phyloP scores from a whole-genome alignment of 2,113 vertebrate genomes.

The Lates calcarifer region DNA sequence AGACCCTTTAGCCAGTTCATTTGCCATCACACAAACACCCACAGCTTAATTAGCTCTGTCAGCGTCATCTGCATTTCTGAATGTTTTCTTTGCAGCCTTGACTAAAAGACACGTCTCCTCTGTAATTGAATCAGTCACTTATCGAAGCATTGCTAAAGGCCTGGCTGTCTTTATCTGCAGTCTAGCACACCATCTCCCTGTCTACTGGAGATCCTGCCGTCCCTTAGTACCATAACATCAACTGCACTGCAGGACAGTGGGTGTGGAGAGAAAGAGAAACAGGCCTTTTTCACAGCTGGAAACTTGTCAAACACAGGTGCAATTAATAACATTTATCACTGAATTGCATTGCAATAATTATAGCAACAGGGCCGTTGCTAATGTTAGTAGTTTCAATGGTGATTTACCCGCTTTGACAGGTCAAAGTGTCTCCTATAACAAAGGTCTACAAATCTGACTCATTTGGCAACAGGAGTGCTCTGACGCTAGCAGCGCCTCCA shows the following conservation, averaged over 20 bases:
- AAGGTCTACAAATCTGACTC: no score
- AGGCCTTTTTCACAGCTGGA: neutral
- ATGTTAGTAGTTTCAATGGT: neutral
- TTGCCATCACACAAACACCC: conserved; percentile 51
- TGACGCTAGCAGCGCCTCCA: no score
- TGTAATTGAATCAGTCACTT: conserved; percentile 39
- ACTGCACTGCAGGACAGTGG: neutral
- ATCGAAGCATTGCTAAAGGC: conserved; percentile 36
- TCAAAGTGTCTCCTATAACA: neutral
- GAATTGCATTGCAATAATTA: neutral
- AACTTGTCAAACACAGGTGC: neutral
- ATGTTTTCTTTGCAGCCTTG: conserved; percentile 31
- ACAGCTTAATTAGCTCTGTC: conserved; percentile 58
- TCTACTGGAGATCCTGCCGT: neutral
- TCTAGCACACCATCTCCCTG: neutral
- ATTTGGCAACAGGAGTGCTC: no score
- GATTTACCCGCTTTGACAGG: neutral
- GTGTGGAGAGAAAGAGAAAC: neutral
- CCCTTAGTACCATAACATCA: neutral
- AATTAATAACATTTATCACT: conserved; percentile 2
- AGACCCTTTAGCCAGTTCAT: conserved; percentile 54
- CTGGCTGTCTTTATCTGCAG: neutral
- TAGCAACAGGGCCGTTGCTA: neutral
- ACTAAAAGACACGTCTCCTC: conserved; percentile 33
- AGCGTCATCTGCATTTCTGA: conserved; percentile 42